These are phyloP conservation scores for Aepyceros melampus DNA, from an alignment of 2,113 vertebrate genomes.

Conservation along the genomic window DNA sequence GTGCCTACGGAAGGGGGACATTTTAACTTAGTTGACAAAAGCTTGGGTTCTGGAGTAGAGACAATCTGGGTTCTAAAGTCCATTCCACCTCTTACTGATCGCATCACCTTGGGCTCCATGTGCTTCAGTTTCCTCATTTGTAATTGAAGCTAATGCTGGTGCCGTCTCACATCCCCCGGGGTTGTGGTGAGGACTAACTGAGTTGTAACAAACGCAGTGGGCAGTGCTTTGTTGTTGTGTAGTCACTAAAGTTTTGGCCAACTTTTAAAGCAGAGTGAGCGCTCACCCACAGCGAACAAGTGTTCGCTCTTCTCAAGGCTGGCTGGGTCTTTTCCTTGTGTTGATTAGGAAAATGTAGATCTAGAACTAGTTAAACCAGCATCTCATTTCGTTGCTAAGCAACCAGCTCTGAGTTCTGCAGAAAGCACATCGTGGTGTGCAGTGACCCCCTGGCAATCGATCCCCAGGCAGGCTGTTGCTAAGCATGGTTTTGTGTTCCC, in stretches of 20 bases:
- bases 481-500: slow-evolving; percentile 5
- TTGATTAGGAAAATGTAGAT: slow-evolving; percentile 12
- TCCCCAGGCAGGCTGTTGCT: not conserved
- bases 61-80: not conserved
- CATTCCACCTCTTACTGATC: not conserved
- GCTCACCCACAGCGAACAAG: not conserved
- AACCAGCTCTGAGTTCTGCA: slow-evolving; percentile 38
- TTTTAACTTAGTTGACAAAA: not conserved
- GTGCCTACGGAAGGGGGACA: not conserved
- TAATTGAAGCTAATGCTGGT: not conserved
- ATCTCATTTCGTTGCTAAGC: slow-evolving; percentile 61
- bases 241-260: not conserved
- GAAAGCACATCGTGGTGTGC: not conserved
- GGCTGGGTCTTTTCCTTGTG: not conserved
- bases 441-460: not conserved
- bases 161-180: no score
- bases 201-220: not conserved
- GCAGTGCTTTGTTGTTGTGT: not conserved
- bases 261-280: not conserved
- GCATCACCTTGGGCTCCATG: not conserved
- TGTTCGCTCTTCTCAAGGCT: not conserved
- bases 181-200: not conserved
- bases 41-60: not conserved
- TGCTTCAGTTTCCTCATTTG: not conserved
- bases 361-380: slow-evolving; percentile 27